These are phyloP conservation scores for Mormyrus hasselquistii DNA, from an alignment of 2,797 vertebrate species.

Conservation along the genomic window DNA sequence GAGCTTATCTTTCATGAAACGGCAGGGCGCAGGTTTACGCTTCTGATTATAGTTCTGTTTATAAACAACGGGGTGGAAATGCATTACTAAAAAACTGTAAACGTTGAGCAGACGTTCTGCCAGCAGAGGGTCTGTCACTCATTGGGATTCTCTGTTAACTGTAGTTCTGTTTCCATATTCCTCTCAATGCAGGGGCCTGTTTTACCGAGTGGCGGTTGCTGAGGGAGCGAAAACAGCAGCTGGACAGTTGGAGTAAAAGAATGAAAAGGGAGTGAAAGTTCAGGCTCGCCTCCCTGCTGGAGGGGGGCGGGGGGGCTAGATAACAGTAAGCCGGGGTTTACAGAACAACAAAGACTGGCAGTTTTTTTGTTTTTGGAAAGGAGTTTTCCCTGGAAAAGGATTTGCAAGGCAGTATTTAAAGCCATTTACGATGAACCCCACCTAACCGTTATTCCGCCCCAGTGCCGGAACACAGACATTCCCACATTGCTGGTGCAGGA, in stretches of 20 bases:
- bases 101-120: neutral
- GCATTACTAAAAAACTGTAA: neutral
- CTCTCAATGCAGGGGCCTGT: slow-evolving; percentile 42
- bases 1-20: neutral
- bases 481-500: neutral
- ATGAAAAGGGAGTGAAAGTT: slow-evolving; percentile 46
- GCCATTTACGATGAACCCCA: neutral
- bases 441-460: neutral
- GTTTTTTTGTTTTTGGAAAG: neutral
- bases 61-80: neutral
- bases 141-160: neutral
- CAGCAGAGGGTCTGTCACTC: neutral
- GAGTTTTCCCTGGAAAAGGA: neutral
- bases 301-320: neutral
- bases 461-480: neutral
- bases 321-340: neutral
- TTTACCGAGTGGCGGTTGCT: slow-evolving; percentile 53
- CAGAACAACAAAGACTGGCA: neutral
- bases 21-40: neutral
- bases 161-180: neutral
- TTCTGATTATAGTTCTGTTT: neutral
- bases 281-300: no score
- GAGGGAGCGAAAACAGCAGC: slow-evolving; percentile 46
- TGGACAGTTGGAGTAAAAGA: slow-evolving; percentile 53
- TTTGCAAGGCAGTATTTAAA: neutral